Evolutionary conservation across 2,888 invertebrate species (phyloP).

Genomic region (Teinopalpus imperialis): DNA sequence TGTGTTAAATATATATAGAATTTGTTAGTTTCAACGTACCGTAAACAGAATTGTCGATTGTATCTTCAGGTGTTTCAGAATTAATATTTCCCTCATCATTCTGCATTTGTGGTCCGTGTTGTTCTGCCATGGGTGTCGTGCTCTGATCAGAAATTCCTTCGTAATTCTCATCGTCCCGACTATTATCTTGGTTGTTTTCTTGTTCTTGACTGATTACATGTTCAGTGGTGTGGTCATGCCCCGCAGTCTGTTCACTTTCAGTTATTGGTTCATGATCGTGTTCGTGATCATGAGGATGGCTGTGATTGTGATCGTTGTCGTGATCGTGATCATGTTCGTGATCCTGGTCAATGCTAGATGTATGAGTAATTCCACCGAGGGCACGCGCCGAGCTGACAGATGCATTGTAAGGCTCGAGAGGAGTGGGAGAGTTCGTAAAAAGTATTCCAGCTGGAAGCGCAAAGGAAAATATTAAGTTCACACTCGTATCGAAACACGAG

Average conservation of each 20-base stretch:
- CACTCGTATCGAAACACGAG: too few species aligned
- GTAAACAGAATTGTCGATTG: constrained; percentile 78
- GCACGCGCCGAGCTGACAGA: constrained; percentile 83
- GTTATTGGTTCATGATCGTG: constrained; percentile 34
- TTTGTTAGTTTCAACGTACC: constrained; percentile 62
- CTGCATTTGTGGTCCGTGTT: constrained; percentile 43
- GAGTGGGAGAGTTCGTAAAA: constrained; percentile 84
- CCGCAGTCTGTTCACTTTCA: constrained; percentile 25
- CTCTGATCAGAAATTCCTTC: constrained; percentile 20
- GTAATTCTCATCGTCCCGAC: constrained; percentile 20
- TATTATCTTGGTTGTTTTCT: constrained; percentile 18
- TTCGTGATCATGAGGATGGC: constrained; percentile 37
- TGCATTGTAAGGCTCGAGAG: constrained; percentile 75
- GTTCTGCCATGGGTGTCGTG: not conserved
- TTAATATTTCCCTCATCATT: constrained; percentile 48
- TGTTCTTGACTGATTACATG: constrained; percentile 17
- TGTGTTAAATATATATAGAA: too few species aligned
- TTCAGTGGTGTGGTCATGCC: constrained; percentile 18
- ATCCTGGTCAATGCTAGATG: constrained; percentile 33
- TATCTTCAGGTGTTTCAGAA: constrained; percentile 52
- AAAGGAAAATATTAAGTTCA: too few species aligned
- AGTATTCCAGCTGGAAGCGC: constrained; percentile 85
- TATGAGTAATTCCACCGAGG: constrained; percentile 70
- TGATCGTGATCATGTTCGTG: constrained; percentile 35
- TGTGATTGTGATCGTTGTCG: constrained; percentile 33